Base-by-base conservation (phyloP, 2,888 invertebrate genomes). In the Caenorhabditis japonica region DNA sequence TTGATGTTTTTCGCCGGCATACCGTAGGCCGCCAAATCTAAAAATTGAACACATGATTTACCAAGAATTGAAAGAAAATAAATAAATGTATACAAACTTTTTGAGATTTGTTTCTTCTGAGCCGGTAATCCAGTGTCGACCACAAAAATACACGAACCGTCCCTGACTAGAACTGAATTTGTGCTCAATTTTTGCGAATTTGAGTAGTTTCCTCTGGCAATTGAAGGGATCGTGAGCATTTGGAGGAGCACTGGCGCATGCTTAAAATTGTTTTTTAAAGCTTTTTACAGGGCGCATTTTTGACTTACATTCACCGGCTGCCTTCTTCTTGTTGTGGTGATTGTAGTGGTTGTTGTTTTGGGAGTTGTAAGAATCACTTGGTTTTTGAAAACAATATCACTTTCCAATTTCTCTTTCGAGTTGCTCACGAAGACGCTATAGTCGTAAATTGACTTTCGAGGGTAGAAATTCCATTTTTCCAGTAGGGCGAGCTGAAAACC, bases 111-210 rank as follows among this genome's bases (percentile, higher is more conserved):
- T 34, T 76, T 69, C 44, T 76, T 75, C 34, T 77, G 77, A 8
- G 68, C 49, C 13, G 80, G 77, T 58, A 80, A 53, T 8, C 80
- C 80, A 3, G 76, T 78, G 23, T 80, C 76, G 10, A 80, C 76
- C 8, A 80, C 59, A 36, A 80, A 72, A 19, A 74, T 51, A 25
- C 80, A 80, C 3, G 59, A 4, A 3, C 72, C 74, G 38, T 80
- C 80, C 12, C 66, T 15, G 13, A 80, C 69, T 4, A 75, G 66
- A 4, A 80, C 73, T 4, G 77, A 77, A 30, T 77, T 78, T 0
- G 77, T 64, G 27, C 64, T 61, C 38, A 74, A 19, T 53, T 76
- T 73, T 39, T 70, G 38, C 4, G 75, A 68, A 33, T 75, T 56
- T 5, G 75, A 60, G 38, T 62, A 74, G 59, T 77, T 77, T 34